phyloP scores from a whole-genome alignment of 1,140 invertebrate species.

The Cyclargus thomasi region DNA sequence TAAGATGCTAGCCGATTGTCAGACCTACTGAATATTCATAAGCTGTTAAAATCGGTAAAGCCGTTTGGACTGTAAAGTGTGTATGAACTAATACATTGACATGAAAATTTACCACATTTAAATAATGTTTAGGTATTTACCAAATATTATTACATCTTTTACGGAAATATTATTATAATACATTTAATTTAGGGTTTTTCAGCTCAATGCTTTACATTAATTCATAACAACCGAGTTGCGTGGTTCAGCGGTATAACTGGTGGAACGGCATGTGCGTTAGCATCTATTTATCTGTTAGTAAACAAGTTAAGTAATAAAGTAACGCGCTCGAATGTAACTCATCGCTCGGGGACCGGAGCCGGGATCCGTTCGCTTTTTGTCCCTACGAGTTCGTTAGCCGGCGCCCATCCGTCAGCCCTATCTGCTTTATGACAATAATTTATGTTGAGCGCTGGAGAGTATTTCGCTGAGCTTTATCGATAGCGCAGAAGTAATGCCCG shows the following conservation, averaged over 20 bases:
- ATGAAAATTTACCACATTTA: too few relatives aligned
- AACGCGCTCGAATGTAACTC: slow-evolving; percentile 34
- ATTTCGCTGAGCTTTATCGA: slow-evolving; percentile 73
- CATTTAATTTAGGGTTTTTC: background rate
- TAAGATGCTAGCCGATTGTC: too few relatives aligned
- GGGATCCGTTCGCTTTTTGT: slow-evolving; percentile 35
- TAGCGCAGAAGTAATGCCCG: slow-evolving; percentile 69
- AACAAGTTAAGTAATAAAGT: slow-evolving; percentile 42
- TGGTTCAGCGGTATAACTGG: slow-evolving; percentile 34
- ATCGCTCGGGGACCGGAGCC: slow-evolving; percentile 21
- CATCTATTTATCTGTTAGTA: slow-evolving; percentile 42
- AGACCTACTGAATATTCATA: too few relatives aligned
- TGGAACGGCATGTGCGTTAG: slow-evolving; percentile 39
- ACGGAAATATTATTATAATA: too few relatives aligned
- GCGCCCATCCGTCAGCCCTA: slow-evolving; percentile 64
- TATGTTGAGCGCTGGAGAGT: slow-evolving; percentile 65
- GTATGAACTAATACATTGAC: too few relatives aligned
- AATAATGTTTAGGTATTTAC: too few relatives aligned
- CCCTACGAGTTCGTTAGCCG: slow-evolving; percentile 47
- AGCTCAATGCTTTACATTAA: background rate
- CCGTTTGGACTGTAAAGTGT: too few relatives aligned
- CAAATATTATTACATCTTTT: too few relatives aligned
- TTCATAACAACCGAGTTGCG: slow-evolving; percentile 27
- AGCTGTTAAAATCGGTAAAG: too few relatives aligned
- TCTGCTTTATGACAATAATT: slow-evolving; percentile 73